Percentiles rank a stretch among this genome's conserved stretches.
Evolutionary conservation across 1,140 invertebrate species (phyloP).

Genomic region (Himalopsyche phryganea): DNA sequence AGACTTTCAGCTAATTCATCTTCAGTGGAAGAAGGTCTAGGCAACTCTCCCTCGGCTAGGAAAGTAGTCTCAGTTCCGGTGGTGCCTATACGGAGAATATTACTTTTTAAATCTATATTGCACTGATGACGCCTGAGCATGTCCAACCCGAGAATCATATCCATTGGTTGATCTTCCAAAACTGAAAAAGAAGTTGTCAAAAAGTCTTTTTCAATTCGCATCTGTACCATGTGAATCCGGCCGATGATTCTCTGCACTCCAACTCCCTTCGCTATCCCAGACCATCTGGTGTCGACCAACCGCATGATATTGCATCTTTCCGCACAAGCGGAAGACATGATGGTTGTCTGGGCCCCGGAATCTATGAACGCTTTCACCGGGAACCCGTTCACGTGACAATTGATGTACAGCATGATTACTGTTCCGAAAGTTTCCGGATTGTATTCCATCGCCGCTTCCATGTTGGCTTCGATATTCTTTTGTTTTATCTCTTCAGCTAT

Average conservation of each 20-base stretch:
- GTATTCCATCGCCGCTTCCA: slow-evolving; percentile 98
- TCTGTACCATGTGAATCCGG: slow-evolving; percentile 93
- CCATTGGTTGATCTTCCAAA: slow-evolving; percentile 96
- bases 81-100: slow-evolving; percentile 90
- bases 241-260: slow-evolving; percentile 94
- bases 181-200: slow-evolving; percentile 96
- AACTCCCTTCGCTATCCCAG: slow-evolving; percentile 94
- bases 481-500: slow-evolving; percentile 95
- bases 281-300: slow-evolving; percentile 90
- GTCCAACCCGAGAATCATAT: slow-evolving; percentile 95
- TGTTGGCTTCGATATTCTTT: slow-evolving; percentile 96
- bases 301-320: slow-evolving; percentile 95
- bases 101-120: slow-evolving; percentile 88
- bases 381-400: slow-evolving; percentile 92
- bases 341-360: slow-evolving; percentile 91
- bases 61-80: slow-evolving; percentile 91
- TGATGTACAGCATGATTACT: slow-evolving; percentile 96
- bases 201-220: slow-evolving; percentile 92
- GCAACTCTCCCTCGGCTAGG: slow-evolving; percentile 82
- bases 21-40: slow-evolving; percentile 41
- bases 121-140: slow-evolving; percentile 98
- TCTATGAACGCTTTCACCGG: slow-evolving; percentile 98
- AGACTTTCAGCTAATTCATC: slow-evolving; percentile 27
- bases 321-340: slow-evolving; percentile 89
- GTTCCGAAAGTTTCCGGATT: slow-evolving; percentile 97